A percentile compares a stretch with the other conserved stretches of the same genome.
These are phyloP conservation scores for Ptilodon capucinus DNA, from an alignment of 2,888 invertebrate genomes.

Conservation along the genomic window DNA sequence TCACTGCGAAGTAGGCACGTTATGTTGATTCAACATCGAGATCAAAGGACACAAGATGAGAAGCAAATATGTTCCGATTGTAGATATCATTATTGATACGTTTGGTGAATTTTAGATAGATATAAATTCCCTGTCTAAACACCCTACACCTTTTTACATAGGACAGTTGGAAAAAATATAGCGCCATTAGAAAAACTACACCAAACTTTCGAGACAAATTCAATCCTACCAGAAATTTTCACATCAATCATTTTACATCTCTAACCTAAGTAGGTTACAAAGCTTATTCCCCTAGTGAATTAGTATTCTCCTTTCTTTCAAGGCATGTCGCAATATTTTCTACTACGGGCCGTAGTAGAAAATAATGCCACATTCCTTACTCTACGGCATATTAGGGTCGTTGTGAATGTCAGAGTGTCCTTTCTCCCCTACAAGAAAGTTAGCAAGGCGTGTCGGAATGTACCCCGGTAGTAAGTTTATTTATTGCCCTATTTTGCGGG, in stretches of 20 bases:
- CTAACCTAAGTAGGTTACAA: background rate
- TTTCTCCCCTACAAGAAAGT: constrained; percentile 18
- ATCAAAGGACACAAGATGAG: background rate
- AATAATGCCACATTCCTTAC: constrained; percentile 1
- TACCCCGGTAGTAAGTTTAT: constrained; percentile 11
- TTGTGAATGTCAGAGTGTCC: constrained; percentile 28
- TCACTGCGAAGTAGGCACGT: background rate
- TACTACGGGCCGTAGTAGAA: background rate
- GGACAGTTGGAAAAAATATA: background rate
- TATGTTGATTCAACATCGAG: background rate
- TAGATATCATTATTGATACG: no score
- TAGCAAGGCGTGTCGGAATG: constrained; percentile 16
- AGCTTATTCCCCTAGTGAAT: no score
- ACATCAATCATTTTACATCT: no score
- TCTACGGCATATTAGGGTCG: constrained; percentile 19
- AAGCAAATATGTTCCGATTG: background rate
- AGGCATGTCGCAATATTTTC: background rate
- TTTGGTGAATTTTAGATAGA: no score
- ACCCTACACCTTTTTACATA: no score
- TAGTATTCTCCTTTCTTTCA: background rate
- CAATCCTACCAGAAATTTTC: background rate
- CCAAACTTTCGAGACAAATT: background rate
- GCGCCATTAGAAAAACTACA: background rate
- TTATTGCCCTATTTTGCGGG: constrained; percentile 22
- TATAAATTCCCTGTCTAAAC: no score